A percentile compares a stretch with the other conserved stretches of the same genome.
These are phyloP conservation scores for Lophotis ruficrista DNA, from an alignment of 2,113 vertebrate species.

Conservation along the genomic window DNA sequence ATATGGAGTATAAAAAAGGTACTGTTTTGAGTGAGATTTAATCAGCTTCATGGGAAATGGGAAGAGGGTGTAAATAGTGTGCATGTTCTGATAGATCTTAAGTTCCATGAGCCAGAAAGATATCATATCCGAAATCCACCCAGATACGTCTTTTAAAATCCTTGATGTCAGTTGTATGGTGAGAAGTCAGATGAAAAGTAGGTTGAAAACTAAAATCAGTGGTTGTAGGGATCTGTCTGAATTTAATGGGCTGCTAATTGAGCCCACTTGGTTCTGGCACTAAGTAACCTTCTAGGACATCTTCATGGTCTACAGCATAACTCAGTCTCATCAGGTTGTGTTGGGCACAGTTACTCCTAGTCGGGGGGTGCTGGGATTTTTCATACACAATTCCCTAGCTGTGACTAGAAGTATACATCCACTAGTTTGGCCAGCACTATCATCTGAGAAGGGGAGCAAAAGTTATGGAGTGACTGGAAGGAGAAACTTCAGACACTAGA, in stretches of 20 bases:
- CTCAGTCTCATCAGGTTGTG: neutral
- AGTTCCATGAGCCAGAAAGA: neutral
- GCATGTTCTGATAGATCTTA: neutral
- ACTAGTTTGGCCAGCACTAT: neutral
- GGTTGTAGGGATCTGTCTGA: neutral
- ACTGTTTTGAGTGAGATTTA: neutral
- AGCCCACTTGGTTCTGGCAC: neutral
- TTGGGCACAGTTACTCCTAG: neutral
- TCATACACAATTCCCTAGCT: neutral
- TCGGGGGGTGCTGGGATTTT: neutral
- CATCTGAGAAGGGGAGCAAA: neutral
- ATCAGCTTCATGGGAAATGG: fast-evolving
- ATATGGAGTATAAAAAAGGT: neutral
- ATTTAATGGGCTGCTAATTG: neutral
- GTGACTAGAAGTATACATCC: neutral
- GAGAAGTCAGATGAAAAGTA: neutral
- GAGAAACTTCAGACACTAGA: neutral
- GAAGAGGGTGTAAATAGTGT: neutral
- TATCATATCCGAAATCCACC: neutral
- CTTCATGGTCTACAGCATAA: neutral
- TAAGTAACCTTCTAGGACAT: neutral
- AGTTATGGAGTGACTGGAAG: neutral
- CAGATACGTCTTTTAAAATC: neutral
- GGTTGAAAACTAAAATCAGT: neutral
- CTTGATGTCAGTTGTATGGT: neutral